Evolutionary conservation across 2,113 vertebrate genomes (phyloP).

Genomic region (Mola mola): DNA sequence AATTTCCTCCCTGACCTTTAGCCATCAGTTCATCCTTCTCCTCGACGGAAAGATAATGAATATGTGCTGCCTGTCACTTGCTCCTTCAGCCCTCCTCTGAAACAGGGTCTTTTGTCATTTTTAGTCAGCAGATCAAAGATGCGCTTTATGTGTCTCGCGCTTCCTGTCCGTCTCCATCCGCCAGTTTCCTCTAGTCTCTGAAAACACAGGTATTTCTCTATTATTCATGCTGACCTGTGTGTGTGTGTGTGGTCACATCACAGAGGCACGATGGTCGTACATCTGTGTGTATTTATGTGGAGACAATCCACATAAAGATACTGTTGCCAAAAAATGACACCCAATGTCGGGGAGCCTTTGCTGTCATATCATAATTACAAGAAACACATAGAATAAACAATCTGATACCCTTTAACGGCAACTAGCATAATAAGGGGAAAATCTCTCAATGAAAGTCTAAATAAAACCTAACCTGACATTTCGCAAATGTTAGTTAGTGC

Average conservation of each 20-base stretch:
- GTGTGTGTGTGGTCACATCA: background rate
- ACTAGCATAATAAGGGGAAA: too few relatives aligned
- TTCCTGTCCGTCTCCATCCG: constrained; percentile 44
- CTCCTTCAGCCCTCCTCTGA: constrained; percentile 13
- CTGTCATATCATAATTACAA: too few relatives aligned
- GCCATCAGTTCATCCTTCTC: constrained; percentile 31
- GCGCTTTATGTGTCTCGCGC: constrained; percentile 11
- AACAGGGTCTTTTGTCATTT: constrained; percentile 47
- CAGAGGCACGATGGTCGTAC: background rate
- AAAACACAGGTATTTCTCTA: constrained; percentile 47
- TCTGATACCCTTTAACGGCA: too few relatives aligned
- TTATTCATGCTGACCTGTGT: constrained; percentile 49
- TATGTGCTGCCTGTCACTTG: constrained; percentile 41
- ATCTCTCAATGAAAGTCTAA: too few relatives aligned
- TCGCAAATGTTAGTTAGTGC: too few relatives aligned
- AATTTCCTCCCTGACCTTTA: constrained; percentile 40
- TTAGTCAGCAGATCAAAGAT: constrained; percentile 55
- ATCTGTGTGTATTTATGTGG: background rate
- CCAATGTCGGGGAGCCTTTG: too few relatives aligned
- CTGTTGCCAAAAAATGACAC: background rate
- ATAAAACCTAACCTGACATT: too few relatives aligned
- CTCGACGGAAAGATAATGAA: constrained; percentile 44
- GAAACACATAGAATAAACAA: too few relatives aligned
- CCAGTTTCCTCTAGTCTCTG: constrained; percentile 38
- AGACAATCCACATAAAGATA: constrained; percentile 30